These are phyloP conservation scores for Orius insidiosus DNA, from an alignment of 1,140 invertebrate genomes.

Conservation along the genomic window DNA sequence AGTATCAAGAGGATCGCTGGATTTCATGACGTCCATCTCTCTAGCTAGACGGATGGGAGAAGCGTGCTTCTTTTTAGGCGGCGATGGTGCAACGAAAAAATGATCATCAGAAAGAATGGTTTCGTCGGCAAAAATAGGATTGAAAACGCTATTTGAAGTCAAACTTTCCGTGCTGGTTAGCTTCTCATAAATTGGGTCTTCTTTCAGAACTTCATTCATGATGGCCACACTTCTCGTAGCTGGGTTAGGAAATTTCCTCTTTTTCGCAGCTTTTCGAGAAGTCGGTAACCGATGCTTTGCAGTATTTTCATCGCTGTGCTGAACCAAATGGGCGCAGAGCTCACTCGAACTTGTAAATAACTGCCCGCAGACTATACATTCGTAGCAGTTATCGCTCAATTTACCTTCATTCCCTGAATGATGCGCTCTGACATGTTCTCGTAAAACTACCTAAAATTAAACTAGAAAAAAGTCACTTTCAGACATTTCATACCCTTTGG, in stretches of 20 bases:
- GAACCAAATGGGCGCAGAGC: constrained; percentile 58
- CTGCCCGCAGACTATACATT: constrained; percentile 55
- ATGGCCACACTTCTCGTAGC: not conserved
- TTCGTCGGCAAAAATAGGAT: too few species aligned
- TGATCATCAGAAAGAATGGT: constrained; percentile 24
- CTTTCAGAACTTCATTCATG: constrained; percentile 23
- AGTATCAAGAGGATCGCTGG: not conserved
- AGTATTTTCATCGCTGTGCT: constrained; percentile 67
- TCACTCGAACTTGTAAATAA: constrained; percentile 49
- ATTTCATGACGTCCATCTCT: constrained; percentile 42
- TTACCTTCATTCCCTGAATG: constrained; percentile 57
- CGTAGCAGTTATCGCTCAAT: constrained; percentile 32
- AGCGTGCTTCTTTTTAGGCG: constrained; percentile 27
- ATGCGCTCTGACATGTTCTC: constrained; percentile 65
- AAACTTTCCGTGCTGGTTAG: constrained; percentile 24
- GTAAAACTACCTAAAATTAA: constrained; percentile 51
- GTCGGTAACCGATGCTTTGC: constrained; percentile 53
- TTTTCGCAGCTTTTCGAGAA: constrained; percentile 26
- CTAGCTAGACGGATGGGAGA: constrained; percentile 34
- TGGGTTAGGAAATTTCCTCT: constrained; percentile 20
- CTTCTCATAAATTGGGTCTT: constrained; percentile 34
- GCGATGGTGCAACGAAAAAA: constrained; percentile 19
- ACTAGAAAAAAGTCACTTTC: constrained; percentile 9
- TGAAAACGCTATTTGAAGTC: constrained; percentile 24
- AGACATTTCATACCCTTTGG: constrained; percentile 39